phyloP scores from a whole-genome alignment of 2,113 vertebrate genomes.

The Thamnophis sirtalis region DNA sequence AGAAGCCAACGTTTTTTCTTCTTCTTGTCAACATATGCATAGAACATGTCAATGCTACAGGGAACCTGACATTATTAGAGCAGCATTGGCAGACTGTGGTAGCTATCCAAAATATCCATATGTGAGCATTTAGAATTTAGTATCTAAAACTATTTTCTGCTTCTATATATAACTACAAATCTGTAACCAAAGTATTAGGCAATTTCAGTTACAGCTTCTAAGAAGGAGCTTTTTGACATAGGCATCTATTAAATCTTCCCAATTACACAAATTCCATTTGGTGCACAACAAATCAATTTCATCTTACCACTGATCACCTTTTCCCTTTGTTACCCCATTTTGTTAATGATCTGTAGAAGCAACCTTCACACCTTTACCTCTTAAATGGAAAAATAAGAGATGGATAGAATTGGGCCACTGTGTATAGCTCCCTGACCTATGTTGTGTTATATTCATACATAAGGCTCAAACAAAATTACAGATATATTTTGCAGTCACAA shows the following conservation, averaged over 20 bases:
- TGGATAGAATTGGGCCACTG: neutral
- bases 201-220: neutral
- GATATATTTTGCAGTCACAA: neutral
- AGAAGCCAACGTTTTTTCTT: neutral
- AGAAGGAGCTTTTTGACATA: neutral
- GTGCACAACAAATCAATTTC: neutral
- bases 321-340: neutral
- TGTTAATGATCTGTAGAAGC: neutral
- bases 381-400: neutral
- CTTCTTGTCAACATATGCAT: neutral
- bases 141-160: neutral
- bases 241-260: neutral
- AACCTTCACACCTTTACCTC: neutral
- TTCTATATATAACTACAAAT: neutral
- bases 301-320: neutral
- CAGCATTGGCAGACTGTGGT: neutral
- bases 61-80: neutral
- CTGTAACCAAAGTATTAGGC: neutral
- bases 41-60: neutral
- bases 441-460: neutral
- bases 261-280: neutral
- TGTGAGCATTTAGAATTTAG: neutral
- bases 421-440: neutral
- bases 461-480: neutral
- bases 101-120: neutral